Evolutionary conservation across 2,797 vertebrate genomes (phyloP).

Genomic region (Gobionotothen gibberifrons): DNA sequence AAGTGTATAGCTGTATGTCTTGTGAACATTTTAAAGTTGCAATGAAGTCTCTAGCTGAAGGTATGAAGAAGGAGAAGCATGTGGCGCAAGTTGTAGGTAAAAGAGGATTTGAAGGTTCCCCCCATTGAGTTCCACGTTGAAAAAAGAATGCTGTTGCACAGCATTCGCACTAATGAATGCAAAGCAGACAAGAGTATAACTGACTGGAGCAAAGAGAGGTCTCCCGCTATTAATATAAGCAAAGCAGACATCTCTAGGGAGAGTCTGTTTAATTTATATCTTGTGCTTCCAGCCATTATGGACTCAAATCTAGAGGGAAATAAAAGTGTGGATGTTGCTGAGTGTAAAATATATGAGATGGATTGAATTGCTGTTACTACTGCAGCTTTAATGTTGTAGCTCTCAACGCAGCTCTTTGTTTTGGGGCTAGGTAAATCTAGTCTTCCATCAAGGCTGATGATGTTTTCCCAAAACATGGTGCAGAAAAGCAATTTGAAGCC

Average conservation of each 20-base stretch:
- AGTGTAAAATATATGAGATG: slow-evolving; percentile 45
- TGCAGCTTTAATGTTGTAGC: slow-evolving; percentile 31
- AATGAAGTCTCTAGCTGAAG: no score
- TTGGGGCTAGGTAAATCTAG: slow-evolving; percentile 45
- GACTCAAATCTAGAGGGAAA: slow-evolving; percentile 57
- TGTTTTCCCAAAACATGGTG: slow-evolving; percentile 57
- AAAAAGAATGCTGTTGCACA: no score
- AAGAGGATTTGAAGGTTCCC: no score
- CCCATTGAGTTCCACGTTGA: no score
- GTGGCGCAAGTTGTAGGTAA: no score
- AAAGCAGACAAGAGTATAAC: slow-evolving; percentile 52
- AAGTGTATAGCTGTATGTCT: no score
- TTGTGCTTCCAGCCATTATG: slow-evolving; percentile 54
- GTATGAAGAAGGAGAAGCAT: no score
- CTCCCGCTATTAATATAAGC: slow-evolving; percentile 63
- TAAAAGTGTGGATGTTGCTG: slow-evolving; percentile 44
- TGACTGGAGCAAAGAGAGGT: slow-evolving; percentile 59
- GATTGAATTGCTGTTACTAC: slow-evolving; percentile 45
- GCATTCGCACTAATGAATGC: slow-evolving; percentile 35
- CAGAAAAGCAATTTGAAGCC: slow-evolving; percentile 58
- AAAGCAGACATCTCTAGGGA: slow-evolving; percentile 62
- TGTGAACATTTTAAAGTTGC: no score
- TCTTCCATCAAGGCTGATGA: slow-evolving; percentile 65
- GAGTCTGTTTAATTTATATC: slow-evolving; percentile 64
- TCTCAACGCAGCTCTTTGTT: slow-evolving; percentile 33